Evolutionary conservation across 2,113 vertebrate genomes (phyloP), one percentile per base, ranked within the genome.

Genomic region (Aviceda subcristata): DNA sequence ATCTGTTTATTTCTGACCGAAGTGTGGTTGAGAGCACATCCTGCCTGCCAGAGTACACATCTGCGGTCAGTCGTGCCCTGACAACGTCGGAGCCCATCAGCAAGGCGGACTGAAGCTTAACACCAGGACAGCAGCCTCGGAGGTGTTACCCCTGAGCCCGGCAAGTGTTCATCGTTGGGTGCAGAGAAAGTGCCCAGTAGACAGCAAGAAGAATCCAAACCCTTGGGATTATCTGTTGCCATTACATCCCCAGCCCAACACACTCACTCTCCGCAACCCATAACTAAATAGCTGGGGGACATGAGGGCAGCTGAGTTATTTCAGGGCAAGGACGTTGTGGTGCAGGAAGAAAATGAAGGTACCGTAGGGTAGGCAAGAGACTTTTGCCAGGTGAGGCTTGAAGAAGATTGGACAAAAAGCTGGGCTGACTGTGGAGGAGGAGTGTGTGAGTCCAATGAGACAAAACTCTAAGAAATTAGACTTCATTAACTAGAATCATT

Each of bases 111-210:
- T 29, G 66, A 73, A 86, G 48, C 10, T 64, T 30, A 16, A 26
- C 26, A 50, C 14, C 39, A 59, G 55, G 50, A 34, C 1, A 51
- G 45, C 9, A 90, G 32, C 27, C 30, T 30, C 56, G 29, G 67
- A 76, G 32, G 14, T 51, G 24, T 38, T 34, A 10, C 20, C 53
- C 50, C 10, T 1, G 6, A 82, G 34, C 18, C 27, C 27, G 75
- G 23, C 17, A 46, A 14, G 8, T 4, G 11, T 26, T 72, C 53
- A 24, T 9, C 8, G 14, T 0, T n/a, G 43, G 15, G 13, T 53
- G n/a, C 22, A 75, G 46, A 71, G 30, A 45, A 71, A 20, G 32
- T 21, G 14, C 18, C 17, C 30, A 9, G 41, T 6, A 55, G 39
- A 24, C 4, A 89, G 34, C 30, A 78, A 30, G 46, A 48, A 34